These are phyloP conservation scores for Entomobrya proxima DNA, from an alignment of 2,888 invertebrate species.

Conservation along the genomic window DNA sequence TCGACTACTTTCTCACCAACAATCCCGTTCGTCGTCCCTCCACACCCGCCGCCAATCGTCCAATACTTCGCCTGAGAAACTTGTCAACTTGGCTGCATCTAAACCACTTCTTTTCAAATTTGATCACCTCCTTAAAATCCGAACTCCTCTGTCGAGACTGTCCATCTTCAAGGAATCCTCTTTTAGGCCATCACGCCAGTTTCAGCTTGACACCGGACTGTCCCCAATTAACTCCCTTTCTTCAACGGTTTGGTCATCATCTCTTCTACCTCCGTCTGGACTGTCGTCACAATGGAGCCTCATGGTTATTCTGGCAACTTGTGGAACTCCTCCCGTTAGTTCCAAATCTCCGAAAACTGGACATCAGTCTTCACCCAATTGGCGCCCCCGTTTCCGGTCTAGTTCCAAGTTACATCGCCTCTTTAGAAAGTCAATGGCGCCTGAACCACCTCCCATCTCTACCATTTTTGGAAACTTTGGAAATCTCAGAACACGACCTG, in stretches of 20 bases:
- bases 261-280: neutral
- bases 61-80: neutral
- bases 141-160: neutral
- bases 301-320: neutral
- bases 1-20: neutral
- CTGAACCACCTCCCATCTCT: neutral
- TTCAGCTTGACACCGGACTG: neutral
- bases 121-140: neutral
- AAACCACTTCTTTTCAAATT: neutral
- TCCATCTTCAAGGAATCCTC: neutral
- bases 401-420: neutral
- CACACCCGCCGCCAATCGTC: neutral
- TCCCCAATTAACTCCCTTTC: neutral
- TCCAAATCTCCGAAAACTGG: neutral
- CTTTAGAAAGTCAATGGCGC: neutral
- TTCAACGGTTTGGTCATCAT: neutral
- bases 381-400: neutral
- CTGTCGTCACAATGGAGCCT: neutral
- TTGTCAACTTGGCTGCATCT: neutral
- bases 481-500: conserved; percentile 2
- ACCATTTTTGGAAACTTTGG: neutral
- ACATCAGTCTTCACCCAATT: neutral
- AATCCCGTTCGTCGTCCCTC: neutral
- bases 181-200: neutral
- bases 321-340: neutral